Evolutionary conservation across 2,888 invertebrate species (phyloP), one percentile per base, ranked within the genome.

Genomic region (Actias luna): DNA sequence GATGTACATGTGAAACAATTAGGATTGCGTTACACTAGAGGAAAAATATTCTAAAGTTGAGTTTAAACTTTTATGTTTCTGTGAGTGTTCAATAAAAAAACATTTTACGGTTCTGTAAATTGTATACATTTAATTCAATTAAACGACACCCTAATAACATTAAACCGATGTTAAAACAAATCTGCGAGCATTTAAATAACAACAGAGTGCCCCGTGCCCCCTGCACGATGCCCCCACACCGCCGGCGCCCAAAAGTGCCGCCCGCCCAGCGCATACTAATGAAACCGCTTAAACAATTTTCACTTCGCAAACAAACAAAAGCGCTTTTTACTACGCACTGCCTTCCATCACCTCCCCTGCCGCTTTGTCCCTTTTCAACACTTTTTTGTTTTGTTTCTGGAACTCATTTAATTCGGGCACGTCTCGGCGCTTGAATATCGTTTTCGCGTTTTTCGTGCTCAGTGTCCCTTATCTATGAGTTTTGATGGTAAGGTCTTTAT

Each of bases 341-440:
- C 16, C 52, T 16, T n/a, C n/a, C n/a, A n/a, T n/a, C n/a, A n/a
- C 29, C 27, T 5, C 52, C 5, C 5, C 52, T 14, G 5, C 27
- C 25, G 27, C 5, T 27, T 25, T 27, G 52, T 27, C 16, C 52
- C 27, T 25, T 52, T 52, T 52, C 55, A 35, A 27, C 52, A 29
- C 27, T 52, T 52, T 52, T 52, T 52, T 52, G n/a, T n/a, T 52
- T 52, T 42, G 46, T 46, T 46, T 46, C 58, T 35, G 18, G 1
- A 16, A 35, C 29, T 31, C 29, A 18, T 27, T 50, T 59, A n/a
- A 50, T 14, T 50, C 62, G 33, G 18, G 14, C 31, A 50, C 22
- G 46, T 42, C 46, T 33, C 59, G 27, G 14, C 33, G 46, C 62
- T 52, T 63, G 58, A 52, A 52, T 59, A 52, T 59, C 59, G 29